phyloP scores from a whole-genome alignment of 2,797 vertebrate genomes.

The Rhodeus uyekii region DNA sequence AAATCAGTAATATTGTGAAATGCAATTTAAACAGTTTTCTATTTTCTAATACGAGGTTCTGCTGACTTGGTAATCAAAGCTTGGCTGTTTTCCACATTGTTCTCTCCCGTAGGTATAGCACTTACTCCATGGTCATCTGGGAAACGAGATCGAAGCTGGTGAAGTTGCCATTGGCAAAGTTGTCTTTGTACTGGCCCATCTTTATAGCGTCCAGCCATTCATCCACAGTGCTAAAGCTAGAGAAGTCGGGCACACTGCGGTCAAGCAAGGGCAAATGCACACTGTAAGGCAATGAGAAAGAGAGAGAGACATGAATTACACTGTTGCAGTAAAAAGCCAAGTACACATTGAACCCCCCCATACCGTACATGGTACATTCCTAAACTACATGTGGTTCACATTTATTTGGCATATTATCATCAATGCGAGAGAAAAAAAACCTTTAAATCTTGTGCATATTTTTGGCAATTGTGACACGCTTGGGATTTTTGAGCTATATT shows the following conservation, averaged over 20 bases:
- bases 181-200: slow-evolving; percentile 99
- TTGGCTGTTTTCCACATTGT: slow-evolving; percentile 28
- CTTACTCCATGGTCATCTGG: slow-evolving; percentile 99
- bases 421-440: background rate
- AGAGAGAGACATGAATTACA: slow-evolving; percentile 25
- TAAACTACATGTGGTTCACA: slow-evolving; percentile 15
- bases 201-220: slow-evolving; percentile 99
- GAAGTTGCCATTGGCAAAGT: slow-evolving; percentile 90
- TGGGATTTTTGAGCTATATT: slow-evolving; percentile 22
- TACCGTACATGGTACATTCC: slow-evolving; percentile 1
- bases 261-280: slow-evolving; percentile 95
- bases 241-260: slow-evolving; percentile 96
- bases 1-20: background rate
- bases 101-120: slow-evolving; percentile 36
- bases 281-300: slow-evolving; percentile 67
- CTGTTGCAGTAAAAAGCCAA: slow-evolving; percentile 10
- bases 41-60: slow-evolving; percentile 16
- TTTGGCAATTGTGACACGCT: slow-evolving; percentile 28
- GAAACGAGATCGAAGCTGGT: slow-evolving; percentile 94
- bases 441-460: slow-evolving; percentile 10
- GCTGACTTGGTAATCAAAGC: slow-evolving; percentile 32
- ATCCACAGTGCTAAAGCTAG: slow-evolving; percentile 96
- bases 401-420: slow-evolving; percentile 29
- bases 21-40: too few species aligned
- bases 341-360: background rate